Base-by-base conservation (phyloP, 1,140 invertebrate genomes). In the Drosophila pruinosa region DNA sequence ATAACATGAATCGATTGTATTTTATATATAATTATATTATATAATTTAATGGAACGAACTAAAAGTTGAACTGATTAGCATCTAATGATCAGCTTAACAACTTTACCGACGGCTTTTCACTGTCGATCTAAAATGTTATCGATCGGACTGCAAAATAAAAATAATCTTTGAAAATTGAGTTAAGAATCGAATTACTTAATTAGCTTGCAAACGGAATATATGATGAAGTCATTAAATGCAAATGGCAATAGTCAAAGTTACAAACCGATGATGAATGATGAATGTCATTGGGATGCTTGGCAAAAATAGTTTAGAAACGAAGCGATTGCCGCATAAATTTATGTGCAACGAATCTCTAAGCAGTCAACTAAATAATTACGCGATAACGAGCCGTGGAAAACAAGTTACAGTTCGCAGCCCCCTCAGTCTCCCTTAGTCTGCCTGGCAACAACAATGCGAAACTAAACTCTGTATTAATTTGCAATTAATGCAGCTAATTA, bases 401-500 rank as follows among this genome's bases (percentile, higher is more conserved):
- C 78, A 38, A 78, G 78, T 82, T 61, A 69, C 71, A 39, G 53
- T 58, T 53, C 54, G 52, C 63, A 50, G 38, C 14, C 48, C 17
- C 22, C 6, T 36, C 39, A 24, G 8, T 26, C 50, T 28, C 21
- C 28, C 39, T 21, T n/a, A n/a, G n/a, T n/a, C 31, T 62, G 74
- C 58, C 68, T 68, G 57, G 70, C 65, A 70, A 63, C 79, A 59
- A 75, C 80, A 85, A 77, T 63, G 41, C 53, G 43, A 81, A 73
- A 68, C 74, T 81, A 81, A 86, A 75, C 76, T 86, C 78, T 88
- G 82, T 88, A 86, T 86, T 86, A 86, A 86, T 86, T 88, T 86
- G 78, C 82, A 88, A 86, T 86, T 86, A 86, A 88, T 86, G 82
- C 77, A 82, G 82, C 82, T 86, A 86, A 86, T 86, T 86, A 86